Conservation (phyloP, 2,113 vertebrate species). For the Pterophyllum scalare region DNA sequence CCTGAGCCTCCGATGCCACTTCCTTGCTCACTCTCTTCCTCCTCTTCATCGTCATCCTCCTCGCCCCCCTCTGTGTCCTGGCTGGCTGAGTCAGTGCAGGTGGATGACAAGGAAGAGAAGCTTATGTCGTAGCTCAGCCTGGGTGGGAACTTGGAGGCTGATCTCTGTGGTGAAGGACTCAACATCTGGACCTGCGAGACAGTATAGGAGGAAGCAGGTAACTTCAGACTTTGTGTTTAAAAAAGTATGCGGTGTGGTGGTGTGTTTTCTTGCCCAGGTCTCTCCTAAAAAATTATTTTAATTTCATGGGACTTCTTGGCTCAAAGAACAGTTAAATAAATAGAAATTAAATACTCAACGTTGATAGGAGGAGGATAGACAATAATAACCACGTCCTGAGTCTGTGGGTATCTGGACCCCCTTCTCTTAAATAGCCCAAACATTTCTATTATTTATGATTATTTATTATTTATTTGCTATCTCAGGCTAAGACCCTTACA, state of each 20-base stretch:
- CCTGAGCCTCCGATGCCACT: conserved; percentile 9
- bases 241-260: not conserved
- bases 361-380: not conserved
- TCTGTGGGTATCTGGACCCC: not conserved
- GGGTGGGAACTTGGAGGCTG: conserved; percentile 88
- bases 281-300: no score
- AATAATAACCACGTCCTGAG: not conserved
- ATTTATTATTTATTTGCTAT: conserved; percentile 23
- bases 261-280: no score
- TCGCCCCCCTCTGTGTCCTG: conserved; percentile 83
- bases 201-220: not conserved
- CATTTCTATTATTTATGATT: conserved; percentile 15
- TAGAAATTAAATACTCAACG: not conserved
- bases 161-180: conserved; percentile 82
- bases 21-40: conserved; percentile 70
- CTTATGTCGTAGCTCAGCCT: conserved; percentile 82
- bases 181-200: conserved; percentile 81
- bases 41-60: conserved; percentile 78
- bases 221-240: not conserved
- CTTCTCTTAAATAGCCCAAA: not conserved
- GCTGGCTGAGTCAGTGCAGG: conserved; percentile 83
- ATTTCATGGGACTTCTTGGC: not conserved
- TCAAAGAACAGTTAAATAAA: not conserved
- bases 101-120: conserved; percentile 85
- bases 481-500: not conserved